Percentiles rank a stretch among this genome's conserved stretches.
Evolutionary conservation across 2,888 invertebrate genomes (phyloP).

Genomic region (Coleophora deauratella): DNA sequence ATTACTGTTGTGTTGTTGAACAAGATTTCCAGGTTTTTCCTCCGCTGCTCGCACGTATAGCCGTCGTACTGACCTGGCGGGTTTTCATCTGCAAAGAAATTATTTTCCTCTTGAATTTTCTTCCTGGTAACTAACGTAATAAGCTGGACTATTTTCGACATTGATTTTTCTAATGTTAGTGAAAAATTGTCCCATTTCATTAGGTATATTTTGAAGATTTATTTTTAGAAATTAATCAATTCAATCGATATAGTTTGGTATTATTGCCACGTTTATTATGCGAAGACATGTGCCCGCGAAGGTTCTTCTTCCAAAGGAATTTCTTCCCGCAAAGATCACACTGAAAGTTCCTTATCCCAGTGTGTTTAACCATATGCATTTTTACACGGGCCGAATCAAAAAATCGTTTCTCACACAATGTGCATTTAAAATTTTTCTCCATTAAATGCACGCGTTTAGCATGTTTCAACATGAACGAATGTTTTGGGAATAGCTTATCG

Average conservation of each 20-base stretch:
- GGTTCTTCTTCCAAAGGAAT: constrained; percentile 72
- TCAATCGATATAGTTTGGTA: constrained; percentile 53
- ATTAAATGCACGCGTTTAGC: constrained; percentile 45
- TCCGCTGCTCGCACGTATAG: constrained; percentile 41
- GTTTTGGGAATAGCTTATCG: constrained; percentile 40
- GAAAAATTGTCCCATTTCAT: too few species aligned
- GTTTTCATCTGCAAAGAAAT: constrained; percentile 59
- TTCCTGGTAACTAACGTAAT: constrained; percentile 25
- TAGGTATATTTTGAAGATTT: too few species aligned
- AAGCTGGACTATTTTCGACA: constrained; percentile 42
- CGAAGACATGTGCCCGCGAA: constrained; percentile 66
- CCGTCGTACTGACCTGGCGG: constrained; percentile 38
- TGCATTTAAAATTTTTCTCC: constrained; percentile 50
- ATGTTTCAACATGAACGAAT: constrained; percentile 48
- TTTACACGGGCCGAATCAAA: constrained; percentile 44
- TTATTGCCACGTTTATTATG: constrained; percentile 25
- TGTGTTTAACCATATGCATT: constrained; percentile 63
- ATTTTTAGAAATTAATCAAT: constrained; percentile 50
- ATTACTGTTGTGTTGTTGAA: constrained; percentile 58
- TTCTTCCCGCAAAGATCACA: constrained; percentile 74
- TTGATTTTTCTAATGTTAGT: constrained; percentile 44
- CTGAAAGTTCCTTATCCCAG: constrained; percentile 63
- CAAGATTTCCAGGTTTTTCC: constrained; percentile 55
- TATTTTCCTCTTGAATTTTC: constrained; percentile 31
- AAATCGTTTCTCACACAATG: constrained; percentile 42